Evolutionary conservation across 2,113 vertebrate species (phyloP), one percentile per base, ranked within the genome.

Genomic region (Probosciger aterrimus): DNA sequence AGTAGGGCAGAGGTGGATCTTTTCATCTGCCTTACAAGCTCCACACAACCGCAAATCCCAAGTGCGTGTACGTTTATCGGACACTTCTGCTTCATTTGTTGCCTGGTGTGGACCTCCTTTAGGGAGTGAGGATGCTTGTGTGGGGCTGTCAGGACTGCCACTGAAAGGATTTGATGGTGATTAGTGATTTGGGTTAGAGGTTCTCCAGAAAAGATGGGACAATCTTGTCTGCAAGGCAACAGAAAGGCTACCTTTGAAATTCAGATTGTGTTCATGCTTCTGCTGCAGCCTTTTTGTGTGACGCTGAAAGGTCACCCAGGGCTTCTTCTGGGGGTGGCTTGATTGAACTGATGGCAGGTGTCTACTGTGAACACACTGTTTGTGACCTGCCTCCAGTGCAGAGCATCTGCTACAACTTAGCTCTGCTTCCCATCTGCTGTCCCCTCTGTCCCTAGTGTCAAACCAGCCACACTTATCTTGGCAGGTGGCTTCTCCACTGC

Each of bases 101-200:
- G 24, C 23, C 59, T 2, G 1, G 13, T 27, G 3, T 44, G 39
- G 18, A 57, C 18, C 20, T 53, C 5, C 31, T 86, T 27, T 35
- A 35, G 19, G 59, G 19, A 18, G 10, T 16, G 67, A 76, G 37
- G 16, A 9, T 3, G 6, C 24, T 37, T 52, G 31, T 39, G 4
- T 12, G 11, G 25, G 23, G 8, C 41, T 70, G 22, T 50, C 65
- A 24, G 46, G 25, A 53, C 15, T 35, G 33, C 60, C 41, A 44
- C 23, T 3, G 2, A 10, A 47, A 12, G 27, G 10, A 10, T 7
- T 74, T 1, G 4, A 2, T 68, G 68, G 44, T 4, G 5, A 7
- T n/a, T 23, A 20, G 43, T 31, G 41, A 28, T 25, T 55, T 62
- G 18, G 25, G 12, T 25, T 39, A 18, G 47, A 46, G 39, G 15